A percentile compares a stretch with the other conserved stretches of the same genome.
Conservation (phyloP, 2,113 vertebrate genomes). For the Aramus guarauna region DNA sequence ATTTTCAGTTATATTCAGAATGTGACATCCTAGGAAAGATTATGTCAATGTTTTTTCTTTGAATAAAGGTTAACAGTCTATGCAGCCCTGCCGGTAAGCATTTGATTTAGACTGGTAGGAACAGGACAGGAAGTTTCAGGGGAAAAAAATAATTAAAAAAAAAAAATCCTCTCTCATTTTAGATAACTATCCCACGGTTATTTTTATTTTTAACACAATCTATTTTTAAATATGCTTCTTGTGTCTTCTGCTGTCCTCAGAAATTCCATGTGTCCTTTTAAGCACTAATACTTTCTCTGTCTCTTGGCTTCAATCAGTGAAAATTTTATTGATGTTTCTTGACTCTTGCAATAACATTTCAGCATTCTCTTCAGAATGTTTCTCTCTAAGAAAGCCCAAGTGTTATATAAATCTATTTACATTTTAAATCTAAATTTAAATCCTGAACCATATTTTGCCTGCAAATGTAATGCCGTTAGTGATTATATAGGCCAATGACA, state of each 20-base stretch:
- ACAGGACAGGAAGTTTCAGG: constrained; percentile 22
- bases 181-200: constrained; percentile 43
- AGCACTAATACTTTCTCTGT: background rate
- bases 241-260: constrained; percentile 30
- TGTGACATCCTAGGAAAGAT: background rate
- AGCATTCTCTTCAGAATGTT: background rate
- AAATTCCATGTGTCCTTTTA: constrained; percentile 7
- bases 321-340: background rate
- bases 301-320: background rate
- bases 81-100: background rate
- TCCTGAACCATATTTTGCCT: background rate
- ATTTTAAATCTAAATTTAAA: background rate
- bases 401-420: background rate
- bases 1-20: background rate
- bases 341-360: background rate
- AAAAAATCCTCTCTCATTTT: background rate
- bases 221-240: constrained; percentile 36
- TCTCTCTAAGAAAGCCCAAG: background rate
- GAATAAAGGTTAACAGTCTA: background rate
- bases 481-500: background rate
- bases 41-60: background rate
- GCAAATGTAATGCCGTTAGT: background rate
- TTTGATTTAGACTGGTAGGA: background rate
- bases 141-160: background rate
- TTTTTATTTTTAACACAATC: constrained; percentile 39